Percentiles rank a stretch among this genome's conserved stretches.
Evolutionary conservation across 2,888 invertebrate genomes (phyloP).

Genomic region (Amiota mariae): DNA sequence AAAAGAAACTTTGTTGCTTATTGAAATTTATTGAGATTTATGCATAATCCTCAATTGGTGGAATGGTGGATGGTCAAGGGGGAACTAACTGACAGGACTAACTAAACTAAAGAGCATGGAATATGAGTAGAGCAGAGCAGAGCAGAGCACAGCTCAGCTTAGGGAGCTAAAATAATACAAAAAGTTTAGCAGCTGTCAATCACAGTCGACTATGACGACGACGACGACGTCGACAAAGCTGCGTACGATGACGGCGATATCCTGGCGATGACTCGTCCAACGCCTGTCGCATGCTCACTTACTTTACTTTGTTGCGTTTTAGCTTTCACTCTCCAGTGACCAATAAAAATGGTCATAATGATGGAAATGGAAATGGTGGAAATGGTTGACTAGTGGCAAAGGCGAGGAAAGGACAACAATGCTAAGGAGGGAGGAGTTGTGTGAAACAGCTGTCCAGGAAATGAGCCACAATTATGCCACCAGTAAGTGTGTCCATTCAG

Average conservation of each 20-base stretch:
- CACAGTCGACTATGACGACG: constrained; percentile 43
- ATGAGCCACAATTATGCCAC: constrained; percentile 70
- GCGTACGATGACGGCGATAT: too few relatives aligned
- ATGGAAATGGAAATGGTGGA: constrained; percentile 4
- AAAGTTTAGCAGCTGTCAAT: constrained; percentile 64
- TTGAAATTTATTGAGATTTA: constrained; percentile 67
- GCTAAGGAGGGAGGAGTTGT: constrained; percentile 29
- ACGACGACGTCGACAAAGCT: neutral
- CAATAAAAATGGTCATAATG: constrained; percentile 54
- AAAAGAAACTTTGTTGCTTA: constrained; percentile 50
- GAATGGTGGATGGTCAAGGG: neutral
- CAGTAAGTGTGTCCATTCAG: constrained; percentile 51
- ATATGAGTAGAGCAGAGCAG: constrained; percentile 27
- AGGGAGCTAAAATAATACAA: neutral
- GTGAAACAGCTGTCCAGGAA: constrained; percentile 64
- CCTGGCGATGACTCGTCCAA: neutral
- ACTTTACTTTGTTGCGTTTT: neutral
- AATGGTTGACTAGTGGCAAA: neutral
- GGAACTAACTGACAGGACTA: neutral
- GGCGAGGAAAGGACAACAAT: constrained; percentile 47
- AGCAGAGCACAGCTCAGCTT: neutral
- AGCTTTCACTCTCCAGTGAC: constrained; percentile 55
- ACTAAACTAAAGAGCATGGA: neutral
- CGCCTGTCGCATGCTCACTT: neutral
- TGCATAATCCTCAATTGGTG: constrained; percentile 56